Base-by-base conservation (phyloP, 2,888 invertebrate genomes). In the Nephrotoma guestfalica region DNA sequence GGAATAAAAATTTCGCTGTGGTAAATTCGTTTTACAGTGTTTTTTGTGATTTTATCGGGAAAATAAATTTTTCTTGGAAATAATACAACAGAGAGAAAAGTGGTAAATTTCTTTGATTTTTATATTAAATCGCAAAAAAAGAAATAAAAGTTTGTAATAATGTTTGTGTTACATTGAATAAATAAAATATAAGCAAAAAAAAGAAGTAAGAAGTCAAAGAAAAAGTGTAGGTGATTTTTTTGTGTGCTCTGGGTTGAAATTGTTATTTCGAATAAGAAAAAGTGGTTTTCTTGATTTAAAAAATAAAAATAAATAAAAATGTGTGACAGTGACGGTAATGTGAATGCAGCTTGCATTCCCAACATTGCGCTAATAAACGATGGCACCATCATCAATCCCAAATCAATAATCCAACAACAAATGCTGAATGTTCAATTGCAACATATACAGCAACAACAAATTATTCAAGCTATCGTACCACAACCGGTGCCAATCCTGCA, bases 341-440 rank as follows among this genome's bases (percentile, higher is more conserved):
- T 71, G 30, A 71, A 71, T 71, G 71, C 71, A 71, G 71, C 71
- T 71, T 71, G 71, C 71, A 71, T 71, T 71, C 71, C 71, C 30
- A 71, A 71, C 9, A 71, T 71, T 30, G 71, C 71, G 7, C 71
- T 71, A 9, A 71, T 71, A 71, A 71, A 71, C 30, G 71, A 71
- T 71, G 71, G 71, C 91, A 89, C 90, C 91, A 89, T 90, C 89
- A 88, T 89, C 90, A 88, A 91, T 93, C 89, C 93, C 93, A 88
- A 93, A 93, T 90, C 87, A 86, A 42, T 86, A 88, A 47, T 86
- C 47, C 88, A 86, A 86, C 88, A 89, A 86, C 86, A 89, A 41
- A 87, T 87, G 86, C 88, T 87, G 84, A 86, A n/a, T 84, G 87
- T 41, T 83, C 87, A 57, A 47, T 87, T 86, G 11, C 88, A 83